These are phyloP conservation scores for Heliconius hortense DNA, from an alignment of 2,888 invertebrate genomes.

Conservation along the genomic window DNA sequence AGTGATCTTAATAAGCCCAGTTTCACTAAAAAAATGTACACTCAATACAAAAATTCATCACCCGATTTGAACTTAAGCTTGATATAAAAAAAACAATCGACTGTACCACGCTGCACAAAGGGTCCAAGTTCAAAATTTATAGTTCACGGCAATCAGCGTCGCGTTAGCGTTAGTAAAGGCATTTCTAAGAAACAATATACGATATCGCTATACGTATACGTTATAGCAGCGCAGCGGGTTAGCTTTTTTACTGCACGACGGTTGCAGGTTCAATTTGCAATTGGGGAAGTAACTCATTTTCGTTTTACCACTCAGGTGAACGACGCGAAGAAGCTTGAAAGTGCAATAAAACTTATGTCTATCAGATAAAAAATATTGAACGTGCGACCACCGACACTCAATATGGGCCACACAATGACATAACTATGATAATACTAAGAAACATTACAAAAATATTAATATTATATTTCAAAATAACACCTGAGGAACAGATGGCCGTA, in stretches of 20 bases:
- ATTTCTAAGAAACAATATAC: conserved; percentile 49
- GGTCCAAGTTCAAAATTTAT: conserved; percentile 44
- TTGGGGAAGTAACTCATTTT: background rate
- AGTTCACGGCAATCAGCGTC: conserved; percentile 60
- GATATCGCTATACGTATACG: background rate
- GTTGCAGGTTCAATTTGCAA: background rate
- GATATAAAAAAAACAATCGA: background rate
- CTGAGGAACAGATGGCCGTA: conserved; percentile 24
- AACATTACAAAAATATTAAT: conserved; percentile 28
- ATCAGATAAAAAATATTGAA: background rate
- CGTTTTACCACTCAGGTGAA: background rate
- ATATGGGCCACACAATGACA: background rate
- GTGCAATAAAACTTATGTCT: too few species aligned
- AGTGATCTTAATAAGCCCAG: too few species aligned
- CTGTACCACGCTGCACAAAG: conserved; percentile 18
- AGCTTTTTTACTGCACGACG: background rate
- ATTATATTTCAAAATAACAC: conserved; percentile 25
- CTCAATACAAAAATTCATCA: background rate
- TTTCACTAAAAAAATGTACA: background rate
- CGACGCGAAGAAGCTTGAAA: too few species aligned
- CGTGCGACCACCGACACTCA: background rate
- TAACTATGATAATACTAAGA: background rate
- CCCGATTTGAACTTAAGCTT: background rate
- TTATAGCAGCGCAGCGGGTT: background rate
- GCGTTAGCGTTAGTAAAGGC: conserved; percentile 47